Percentiles rank a stretch among this genome's conserved stretches.
phyloP scores from a whole-genome alignment of 2,113 vertebrate species.

The Nansenia antarctica region DNA sequence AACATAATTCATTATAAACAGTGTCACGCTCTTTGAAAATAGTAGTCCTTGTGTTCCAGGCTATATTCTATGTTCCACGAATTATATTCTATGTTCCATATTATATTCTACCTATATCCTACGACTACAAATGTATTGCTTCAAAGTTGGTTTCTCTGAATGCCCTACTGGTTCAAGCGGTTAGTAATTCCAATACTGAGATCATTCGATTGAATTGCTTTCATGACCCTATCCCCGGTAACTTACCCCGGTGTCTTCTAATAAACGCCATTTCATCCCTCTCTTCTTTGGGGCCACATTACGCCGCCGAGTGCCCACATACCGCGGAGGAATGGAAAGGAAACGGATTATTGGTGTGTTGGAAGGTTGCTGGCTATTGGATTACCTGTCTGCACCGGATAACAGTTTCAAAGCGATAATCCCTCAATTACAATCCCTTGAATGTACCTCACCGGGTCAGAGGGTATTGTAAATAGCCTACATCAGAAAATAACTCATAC shows the following conservation, averaged over 20 bases:
- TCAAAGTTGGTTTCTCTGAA: background rate
- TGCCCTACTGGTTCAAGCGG: background rate
- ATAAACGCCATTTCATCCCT: conserved; percentile 73
- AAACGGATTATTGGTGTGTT: conserved; percentile 53
- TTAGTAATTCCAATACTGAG: too few species aligned
- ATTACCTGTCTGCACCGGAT: conserved; percentile 88
- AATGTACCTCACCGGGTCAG: conserved; percentile 70
- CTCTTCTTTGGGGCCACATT: conserved; percentile 55
- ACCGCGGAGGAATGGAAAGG: conserved; percentile 31
- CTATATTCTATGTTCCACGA: too few species aligned
- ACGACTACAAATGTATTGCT: background rate
- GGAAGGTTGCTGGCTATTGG: conserved; percentile 78
- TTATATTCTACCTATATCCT: background rate
- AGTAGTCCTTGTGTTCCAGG: too few species aligned
- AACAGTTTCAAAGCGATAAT: conserved; percentile 87
- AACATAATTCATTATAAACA: too few species aligned
- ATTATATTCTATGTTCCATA: too few species aligned
- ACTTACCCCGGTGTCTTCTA: conserved; percentile 69
- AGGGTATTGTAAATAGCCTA: conserved; percentile 22
- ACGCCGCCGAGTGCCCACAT: conserved; percentile 50
- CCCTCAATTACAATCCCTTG: conserved; percentile 88
- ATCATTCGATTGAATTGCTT: background rate
- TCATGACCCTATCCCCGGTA: background rate
- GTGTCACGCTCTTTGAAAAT: too few species aligned
- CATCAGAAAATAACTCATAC: conserved; percentile 15